Evolutionary conservation across 2,113 vertebrate species (phyloP).

Genomic region (Gobiocypris rarus): DNA sequence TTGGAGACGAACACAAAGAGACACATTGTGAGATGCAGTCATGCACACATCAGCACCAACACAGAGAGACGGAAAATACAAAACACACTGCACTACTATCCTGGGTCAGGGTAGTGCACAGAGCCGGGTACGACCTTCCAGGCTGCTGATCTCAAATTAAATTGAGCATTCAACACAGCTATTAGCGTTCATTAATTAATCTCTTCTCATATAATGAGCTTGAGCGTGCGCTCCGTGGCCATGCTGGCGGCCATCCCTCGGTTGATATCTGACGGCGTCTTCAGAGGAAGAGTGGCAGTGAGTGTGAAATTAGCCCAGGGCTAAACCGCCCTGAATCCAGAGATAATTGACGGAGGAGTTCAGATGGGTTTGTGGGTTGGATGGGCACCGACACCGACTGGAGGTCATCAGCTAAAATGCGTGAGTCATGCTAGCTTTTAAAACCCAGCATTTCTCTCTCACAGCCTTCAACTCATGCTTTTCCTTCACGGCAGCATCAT

Average conservation of each 20-base stretch:
- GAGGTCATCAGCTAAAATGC: slow-evolving; percentile 24
- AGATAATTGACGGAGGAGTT: neutral
- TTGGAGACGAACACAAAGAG: slow-evolving; percentile 4
- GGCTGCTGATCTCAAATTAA: slow-evolving; percentile 28
- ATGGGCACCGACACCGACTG: slow-evolving; percentile 9
- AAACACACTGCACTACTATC: neutral
- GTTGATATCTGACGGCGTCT: neutral
- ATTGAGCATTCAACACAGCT: slow-evolving; percentile 29
- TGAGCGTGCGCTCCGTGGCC: neutral
- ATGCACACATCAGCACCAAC: neutral
- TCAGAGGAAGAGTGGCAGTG: neutral
- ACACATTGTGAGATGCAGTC: slow-evolving; percentile 12
- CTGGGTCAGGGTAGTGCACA: neutral
- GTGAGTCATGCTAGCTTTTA: slow-evolving; percentile 18
- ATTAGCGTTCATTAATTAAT: slow-evolving; percentile 36
- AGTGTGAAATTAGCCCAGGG: slow-evolving; percentile 29
- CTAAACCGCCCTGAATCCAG: neutral
- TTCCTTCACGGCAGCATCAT: neutral
- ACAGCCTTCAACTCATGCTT: neutral
- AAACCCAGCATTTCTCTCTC: slow-evolving; percentile 2
- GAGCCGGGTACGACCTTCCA: slow-evolving; percentile 4
- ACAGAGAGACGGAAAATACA: neutral
- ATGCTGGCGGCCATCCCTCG: neutral
- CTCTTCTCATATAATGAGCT: slow-evolving; percentile 36
- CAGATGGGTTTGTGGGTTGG: neutral